These are phyloP conservation scores for Cathartes aura DNA, from an alignment of 2,113 vertebrate genomes.

Conservation along the genomic window DNA sequence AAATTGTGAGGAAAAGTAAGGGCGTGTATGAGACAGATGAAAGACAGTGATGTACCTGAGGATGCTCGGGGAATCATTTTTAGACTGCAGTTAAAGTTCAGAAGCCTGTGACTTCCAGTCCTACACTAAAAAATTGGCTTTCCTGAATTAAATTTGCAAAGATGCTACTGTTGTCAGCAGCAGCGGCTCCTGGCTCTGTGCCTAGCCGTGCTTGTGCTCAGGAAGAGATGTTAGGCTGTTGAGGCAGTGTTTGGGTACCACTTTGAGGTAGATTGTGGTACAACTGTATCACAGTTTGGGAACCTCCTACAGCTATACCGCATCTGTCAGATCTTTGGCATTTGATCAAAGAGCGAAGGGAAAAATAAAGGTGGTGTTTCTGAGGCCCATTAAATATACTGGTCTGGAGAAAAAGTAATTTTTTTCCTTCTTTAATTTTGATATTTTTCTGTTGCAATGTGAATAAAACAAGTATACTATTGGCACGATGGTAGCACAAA, in stretches of 20 bases:
- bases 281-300: not conserved
- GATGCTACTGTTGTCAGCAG: not conserved
- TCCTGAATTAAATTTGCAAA: conserved; percentile 14
- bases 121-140: not conserved
- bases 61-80: not conserved
- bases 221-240: not conserved
- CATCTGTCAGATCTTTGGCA: not conserved
- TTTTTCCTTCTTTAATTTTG: not conserved
- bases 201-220: not conserved
- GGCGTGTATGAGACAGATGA: not conserved
- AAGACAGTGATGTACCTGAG: not conserved
- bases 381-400: not conserved
- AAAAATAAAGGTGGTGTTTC: not conserved
- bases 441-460: not conserved
- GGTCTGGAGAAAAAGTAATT: not conserved
- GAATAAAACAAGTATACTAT: not conserved
- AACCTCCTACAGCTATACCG: not conserved
- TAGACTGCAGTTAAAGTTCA: not conserved
- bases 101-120: not conserved
- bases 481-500: not conserved
- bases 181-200: not conserved
- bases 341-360: not conserved
- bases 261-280: conserved; percentile 6
- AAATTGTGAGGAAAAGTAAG: not conserved
- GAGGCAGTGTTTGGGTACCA: conserved; percentile 33